phyloP scores from a whole-genome alignment of 2,888 invertebrate species.

The Baronia brevicornis region DNA sequence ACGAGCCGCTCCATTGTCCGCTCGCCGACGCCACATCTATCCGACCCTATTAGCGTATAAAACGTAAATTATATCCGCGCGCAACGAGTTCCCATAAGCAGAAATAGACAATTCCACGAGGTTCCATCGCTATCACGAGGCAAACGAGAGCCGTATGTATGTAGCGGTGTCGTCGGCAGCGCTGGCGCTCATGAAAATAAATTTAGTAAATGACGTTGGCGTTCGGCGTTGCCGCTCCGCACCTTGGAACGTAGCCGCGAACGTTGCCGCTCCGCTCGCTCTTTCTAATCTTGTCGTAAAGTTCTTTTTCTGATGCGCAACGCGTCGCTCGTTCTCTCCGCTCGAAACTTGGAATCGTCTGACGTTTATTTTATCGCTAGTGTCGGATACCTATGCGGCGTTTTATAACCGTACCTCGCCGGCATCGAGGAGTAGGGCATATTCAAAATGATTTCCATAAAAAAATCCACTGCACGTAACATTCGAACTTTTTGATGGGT shows the following conservation, averaged over 20 bases:
- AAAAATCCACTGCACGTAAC: constrained; percentile 37
- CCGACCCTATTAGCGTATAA: constrained; percentile 28
- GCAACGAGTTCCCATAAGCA: constrained; percentile 46
- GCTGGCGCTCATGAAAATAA: constrained; percentile 74
- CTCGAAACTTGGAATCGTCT: constrained; percentile 69
- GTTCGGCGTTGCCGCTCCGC: constrained; percentile 63
- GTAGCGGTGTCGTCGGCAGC: constrained; percentile 64
- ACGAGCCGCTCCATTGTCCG: constrained; percentile 55
- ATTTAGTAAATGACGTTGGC: constrained; percentile 74
- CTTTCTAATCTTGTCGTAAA: constrained; percentile 76
- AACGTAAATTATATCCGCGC: constrained; percentile 42
- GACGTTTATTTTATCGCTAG: constrained; percentile 71
- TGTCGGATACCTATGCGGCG: constrained; percentile 52
- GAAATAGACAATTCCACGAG: constrained; percentile 56
- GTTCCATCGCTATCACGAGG: constrained; percentile 50
- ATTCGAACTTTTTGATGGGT: constrained; percentile 24
- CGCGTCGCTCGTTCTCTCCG: constrained; percentile 69
- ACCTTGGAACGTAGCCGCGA: constrained; percentile 68
- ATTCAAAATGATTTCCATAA: constrained; percentile 60
- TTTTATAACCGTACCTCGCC: constrained; percentile 60
- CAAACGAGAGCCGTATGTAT: constrained; percentile 41
- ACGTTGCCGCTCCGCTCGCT: constrained; percentile 69
- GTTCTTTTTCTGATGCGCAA: constrained; percentile 75
- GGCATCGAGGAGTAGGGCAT: constrained; percentile 48
- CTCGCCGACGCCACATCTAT: constrained; percentile 32